A percentile compares a stretch with the other conserved stretches of the same genome.
phyloP scores from a whole-genome alignment of 2,797 vertebrate genomes.

The Hydrophis major region DNA sequence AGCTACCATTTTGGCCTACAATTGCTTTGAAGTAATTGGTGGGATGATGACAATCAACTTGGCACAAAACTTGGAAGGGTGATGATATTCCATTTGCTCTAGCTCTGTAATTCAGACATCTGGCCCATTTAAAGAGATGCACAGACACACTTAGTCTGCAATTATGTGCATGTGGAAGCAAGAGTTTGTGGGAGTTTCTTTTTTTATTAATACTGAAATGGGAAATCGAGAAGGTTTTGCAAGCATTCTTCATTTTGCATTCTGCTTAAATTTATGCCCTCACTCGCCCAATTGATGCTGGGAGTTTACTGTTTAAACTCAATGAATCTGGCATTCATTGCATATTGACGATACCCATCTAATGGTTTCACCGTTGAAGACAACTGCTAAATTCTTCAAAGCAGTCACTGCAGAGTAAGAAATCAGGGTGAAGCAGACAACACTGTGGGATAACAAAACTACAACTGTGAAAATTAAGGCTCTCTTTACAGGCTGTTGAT shows the following conservation, averaged over 20 bases:
- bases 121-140: neutral
- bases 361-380: slow-evolving; percentile 26
- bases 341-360: slow-evolving; percentile 32
- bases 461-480: slow-evolving; percentile 53
- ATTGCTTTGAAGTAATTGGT: neutral
- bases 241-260: slow-evolving; percentile 40
- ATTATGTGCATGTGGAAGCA: neutral
- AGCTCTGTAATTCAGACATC: neutral
- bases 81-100: neutral
- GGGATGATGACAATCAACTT: neutral
- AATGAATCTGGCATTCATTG: slow-evolving; percentile 26
- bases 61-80: neutral
- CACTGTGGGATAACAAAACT: neutral
- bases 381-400: slow-evolving; percentile 11
- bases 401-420: neutral
- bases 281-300: neutral
- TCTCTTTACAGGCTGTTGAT: slow-evolving; percentile 37
- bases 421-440: neutral
- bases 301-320: slow-evolving; percentile 20
- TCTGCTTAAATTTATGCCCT: slow-evolving; percentile 29
- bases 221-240: slow-evolving; percentile 26
- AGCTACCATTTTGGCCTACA: neutral
- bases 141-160: neutral
- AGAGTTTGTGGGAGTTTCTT: neutral
- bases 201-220: slow-evolving; percentile 28